A percentile compares a stretch with the other conserved stretches of the same genome.
Evolutionary conservation across 2,113 vertebrate genomes (phyloP).

Genomic region (Smithornis capensis): DNA sequence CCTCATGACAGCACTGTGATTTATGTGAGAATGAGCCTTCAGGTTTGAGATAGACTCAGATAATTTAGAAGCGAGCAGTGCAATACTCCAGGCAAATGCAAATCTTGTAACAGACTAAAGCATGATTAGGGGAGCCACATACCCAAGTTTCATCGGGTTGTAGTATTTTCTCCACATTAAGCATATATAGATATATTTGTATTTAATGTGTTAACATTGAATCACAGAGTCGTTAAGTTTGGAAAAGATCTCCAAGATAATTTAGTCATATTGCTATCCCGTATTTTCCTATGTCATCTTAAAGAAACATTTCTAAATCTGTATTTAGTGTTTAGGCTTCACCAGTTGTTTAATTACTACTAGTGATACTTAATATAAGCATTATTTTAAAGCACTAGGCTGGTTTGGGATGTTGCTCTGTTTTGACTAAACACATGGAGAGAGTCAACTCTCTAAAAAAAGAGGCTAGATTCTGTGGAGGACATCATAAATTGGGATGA

Average conservation of each 20-base stretch:
- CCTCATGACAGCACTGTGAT: not conserved
- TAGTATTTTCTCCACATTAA: not conserved
- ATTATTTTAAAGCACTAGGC: not conserved
- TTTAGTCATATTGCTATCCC: rapidly evolving
- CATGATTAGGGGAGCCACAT: not conserved
- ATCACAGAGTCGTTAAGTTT: rapidly evolving
- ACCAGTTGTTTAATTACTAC: not conserved
- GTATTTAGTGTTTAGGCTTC: not conserved
- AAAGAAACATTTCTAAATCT: not conserved
- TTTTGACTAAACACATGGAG: not conserved
- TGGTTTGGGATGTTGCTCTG: not conserved
- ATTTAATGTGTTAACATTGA: not conserved
- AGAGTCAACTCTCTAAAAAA: not conserved
- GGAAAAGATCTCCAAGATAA: not conserved
- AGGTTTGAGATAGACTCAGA: not conserved
- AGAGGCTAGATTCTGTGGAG: not conserved
- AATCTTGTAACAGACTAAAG: not conserved
- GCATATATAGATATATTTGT: rapidly evolving
- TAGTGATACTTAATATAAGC: not conserved
- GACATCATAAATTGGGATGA: not conserved
- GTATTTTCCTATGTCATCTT: not conserved
- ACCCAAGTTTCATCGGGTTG: not conserved
- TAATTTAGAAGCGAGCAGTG: not conserved
- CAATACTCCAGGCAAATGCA: not conserved
- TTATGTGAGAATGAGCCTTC: not conserved